Conservation (phyloP, 2,113 vertebrate genomes). For the Odocoileus hemionus region DNA sequence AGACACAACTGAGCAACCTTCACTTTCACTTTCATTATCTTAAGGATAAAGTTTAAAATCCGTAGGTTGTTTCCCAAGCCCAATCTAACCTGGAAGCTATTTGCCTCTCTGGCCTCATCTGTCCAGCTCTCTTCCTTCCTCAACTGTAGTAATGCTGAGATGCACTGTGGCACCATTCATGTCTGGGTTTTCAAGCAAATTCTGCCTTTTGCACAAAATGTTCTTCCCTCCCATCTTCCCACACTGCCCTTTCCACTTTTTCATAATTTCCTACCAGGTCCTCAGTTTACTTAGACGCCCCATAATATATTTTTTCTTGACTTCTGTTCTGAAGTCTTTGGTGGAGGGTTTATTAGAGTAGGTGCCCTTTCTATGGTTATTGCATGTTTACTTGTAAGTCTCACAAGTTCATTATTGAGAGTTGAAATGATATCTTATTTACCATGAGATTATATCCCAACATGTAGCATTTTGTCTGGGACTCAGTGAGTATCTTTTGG, state of each 20-base stretch:
- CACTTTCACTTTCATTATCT: background rate
- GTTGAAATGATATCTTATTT: background rate
- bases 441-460: background rate
- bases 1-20: accelerated
- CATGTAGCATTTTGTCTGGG: background rate
- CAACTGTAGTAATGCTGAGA: background rate
- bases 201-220: background rate
- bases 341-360: background rate
- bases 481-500: background rate
- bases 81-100: background rate
- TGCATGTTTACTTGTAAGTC: background rate
- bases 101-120: background rate
- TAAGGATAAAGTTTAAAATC: background rate
- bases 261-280: background rate
- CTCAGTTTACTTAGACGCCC: background rate
- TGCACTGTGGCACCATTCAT: accelerated
- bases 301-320: background rate
- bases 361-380: background rate
- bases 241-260: background rate
- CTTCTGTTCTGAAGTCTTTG: background rate
- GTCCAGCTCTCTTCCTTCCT: background rate
- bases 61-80: background rate
- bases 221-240: background rate
- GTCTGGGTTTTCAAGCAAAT: background rate
- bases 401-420: background rate